A percentile compares a stretch with the other conserved stretches of the same genome.
These are phyloP conservation scores for Empidonax traillii DNA, from an alignment of 2,113 vertebrate genomes.

Conservation along the genomic window DNA sequence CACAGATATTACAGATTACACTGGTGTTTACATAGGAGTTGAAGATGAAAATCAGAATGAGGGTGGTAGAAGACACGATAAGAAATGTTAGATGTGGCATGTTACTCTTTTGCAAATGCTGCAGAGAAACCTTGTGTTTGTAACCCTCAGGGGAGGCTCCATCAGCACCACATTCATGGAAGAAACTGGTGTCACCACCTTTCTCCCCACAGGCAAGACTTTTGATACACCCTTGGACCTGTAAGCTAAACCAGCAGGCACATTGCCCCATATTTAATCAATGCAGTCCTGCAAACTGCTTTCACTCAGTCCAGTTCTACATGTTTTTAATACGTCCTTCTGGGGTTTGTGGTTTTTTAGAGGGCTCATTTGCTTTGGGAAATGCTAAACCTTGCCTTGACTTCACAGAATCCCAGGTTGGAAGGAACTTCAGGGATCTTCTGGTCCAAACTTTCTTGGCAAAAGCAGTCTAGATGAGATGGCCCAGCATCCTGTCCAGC, in stretches of 20 bases:
- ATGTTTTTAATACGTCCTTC: background rate
- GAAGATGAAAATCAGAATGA: background rate
- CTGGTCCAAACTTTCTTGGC: background rate
- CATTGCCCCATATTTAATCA: background rate
- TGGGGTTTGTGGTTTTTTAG: background rate
- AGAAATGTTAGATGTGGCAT: background rate
- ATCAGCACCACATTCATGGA: fast-evolving
- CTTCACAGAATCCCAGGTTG: fast-evolving
- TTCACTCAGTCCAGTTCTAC: background rate
- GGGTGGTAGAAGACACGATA: background rate
- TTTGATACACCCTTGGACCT: background rate
- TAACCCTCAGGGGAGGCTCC: background rate
- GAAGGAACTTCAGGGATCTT: background rate
- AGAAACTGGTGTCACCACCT: background rate
- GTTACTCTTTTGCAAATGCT: background rate
- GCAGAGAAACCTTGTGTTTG: background rate
- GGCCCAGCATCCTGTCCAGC: background rate
- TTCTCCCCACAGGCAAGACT: background rate
- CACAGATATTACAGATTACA: background rate
- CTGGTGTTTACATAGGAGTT: background rate
- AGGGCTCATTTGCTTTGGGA: background rate
- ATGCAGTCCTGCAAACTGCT: background rate
- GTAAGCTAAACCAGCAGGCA: background rate
- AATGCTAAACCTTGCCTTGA: background rate
- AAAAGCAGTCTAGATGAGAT: background rate